A percentile compares a stretch with the other conserved stretches of the same genome.
Evolutionary conservation across 2,797 vertebrate genomes (phyloP).

Genomic region (Nasua narica): DNA sequence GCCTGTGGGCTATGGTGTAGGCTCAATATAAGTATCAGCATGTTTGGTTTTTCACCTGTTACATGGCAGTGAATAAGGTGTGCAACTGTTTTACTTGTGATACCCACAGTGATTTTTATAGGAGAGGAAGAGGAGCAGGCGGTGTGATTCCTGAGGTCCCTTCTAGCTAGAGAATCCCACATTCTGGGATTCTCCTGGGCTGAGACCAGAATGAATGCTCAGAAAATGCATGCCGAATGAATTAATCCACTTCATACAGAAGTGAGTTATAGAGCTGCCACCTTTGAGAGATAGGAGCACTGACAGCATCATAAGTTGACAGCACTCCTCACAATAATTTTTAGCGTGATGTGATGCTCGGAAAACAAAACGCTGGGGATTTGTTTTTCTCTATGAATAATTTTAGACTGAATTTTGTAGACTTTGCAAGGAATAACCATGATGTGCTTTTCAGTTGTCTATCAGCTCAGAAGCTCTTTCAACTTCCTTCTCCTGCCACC

Average conservation of each 20-base stretch:
- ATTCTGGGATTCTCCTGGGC: not conserved
- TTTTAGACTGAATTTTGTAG: not conserved
- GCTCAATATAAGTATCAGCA: not conserved
- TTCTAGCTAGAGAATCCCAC: not conserved
- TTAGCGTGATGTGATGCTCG: not conserved
- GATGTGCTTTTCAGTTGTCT: not conserved
- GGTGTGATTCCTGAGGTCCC: not conserved
- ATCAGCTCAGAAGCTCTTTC: not conserved
- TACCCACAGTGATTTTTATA: constrained; percentile 40
- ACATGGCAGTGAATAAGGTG: constrained; percentile 29
- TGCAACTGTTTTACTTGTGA: constrained; percentile 42
- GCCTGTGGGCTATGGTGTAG: not conserved
- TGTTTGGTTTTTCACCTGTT: constrained; percentile 24
- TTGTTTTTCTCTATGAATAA: not conserved
- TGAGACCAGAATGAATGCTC: not conserved
- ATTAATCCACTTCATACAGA: constrained; percentile 22
- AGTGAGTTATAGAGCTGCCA: not conserved
- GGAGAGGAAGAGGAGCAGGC: not conserved
- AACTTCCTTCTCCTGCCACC: not conserved
- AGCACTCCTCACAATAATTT: not conserved
- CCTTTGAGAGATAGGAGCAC: not conserved
- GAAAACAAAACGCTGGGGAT: constrained; percentile 6
- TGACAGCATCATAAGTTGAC: not conserved
- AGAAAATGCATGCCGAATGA: not conserved
- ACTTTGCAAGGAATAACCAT: not conserved